Percentiles rank a stretch among this genome's conserved stretches.
These are phyloP conservation scores for Thymelicus sylvestris DNA, from an alignment of 2,888 invertebrate species.

Conservation along the genomic window DNA sequence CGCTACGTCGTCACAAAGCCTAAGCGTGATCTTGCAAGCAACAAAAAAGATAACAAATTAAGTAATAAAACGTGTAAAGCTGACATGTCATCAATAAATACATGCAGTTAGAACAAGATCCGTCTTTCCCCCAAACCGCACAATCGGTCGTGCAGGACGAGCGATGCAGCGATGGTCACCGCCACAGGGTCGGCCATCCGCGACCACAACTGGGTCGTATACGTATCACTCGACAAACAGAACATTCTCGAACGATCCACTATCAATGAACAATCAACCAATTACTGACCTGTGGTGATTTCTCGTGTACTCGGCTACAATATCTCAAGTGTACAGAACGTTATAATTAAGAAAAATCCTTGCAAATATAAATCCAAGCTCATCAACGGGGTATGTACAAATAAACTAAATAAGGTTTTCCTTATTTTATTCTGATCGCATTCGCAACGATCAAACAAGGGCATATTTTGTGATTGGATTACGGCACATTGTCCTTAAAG, in stretches of 20 bases:
- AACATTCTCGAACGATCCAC: background rate
- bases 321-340: background rate
- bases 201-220: constrained; percentile 12
- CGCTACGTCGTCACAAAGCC: no score
- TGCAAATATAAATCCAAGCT: no score
- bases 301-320: background rate
- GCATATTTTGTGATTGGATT: no score
- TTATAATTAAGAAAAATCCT: background rate
- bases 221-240: background rate
- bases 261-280: background rate
- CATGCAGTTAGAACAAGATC: constrained; percentile 5
- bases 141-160: background rate
- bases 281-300: constrained; percentile 6
- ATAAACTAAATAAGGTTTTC: no score
- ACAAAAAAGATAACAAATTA: background rate
- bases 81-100: background rate
- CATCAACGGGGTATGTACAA: no score
- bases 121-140: constrained; percentile 10
- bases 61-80: background rate
- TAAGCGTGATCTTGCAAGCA: no score
- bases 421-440: no score
- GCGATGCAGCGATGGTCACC: no score
- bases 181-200: background rate
- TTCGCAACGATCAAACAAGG: no score
- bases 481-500: no score